Conservation (phyloP, 2,797 vertebrate genomes). For the Sparidentex hasta region DNA sequence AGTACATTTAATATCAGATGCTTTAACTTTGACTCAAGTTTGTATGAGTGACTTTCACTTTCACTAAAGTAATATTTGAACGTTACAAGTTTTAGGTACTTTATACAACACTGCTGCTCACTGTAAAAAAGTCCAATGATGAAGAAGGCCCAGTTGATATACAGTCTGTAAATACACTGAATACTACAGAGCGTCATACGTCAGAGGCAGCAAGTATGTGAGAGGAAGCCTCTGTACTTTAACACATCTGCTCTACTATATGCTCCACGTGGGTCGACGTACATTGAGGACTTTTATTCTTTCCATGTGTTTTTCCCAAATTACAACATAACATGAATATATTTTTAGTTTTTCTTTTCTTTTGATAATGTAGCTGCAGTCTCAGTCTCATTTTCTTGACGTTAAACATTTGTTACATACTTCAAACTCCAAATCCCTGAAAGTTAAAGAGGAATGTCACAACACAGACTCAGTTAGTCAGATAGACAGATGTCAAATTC, state of each 20-base stretch:
- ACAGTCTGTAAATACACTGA: neutral
- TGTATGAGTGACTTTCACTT: too few relatives aligned
- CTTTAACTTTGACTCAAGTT: too few relatives aligned
- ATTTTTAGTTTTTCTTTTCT: neutral
- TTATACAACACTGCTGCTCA: neutral
- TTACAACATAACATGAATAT: neutral
- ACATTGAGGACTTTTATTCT: neutral
- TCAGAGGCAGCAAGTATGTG: constrained; percentile 49
- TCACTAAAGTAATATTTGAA: too few relatives aligned
- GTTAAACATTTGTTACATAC: neutral
- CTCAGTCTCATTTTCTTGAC: neutral
- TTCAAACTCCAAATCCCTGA: neutral
- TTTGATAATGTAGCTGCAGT: neutral
- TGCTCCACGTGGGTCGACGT: constrained; percentile 1
- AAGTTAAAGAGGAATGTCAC: constrained; percentile 26
- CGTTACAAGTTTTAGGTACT: too few relatives aligned
- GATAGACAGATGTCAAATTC: constrained; percentile 24
- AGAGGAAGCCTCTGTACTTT: constrained; percentile 44
- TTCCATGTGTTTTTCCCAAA: neutral
- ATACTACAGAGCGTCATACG: neutral
- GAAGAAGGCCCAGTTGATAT: neutral
- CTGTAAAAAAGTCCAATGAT: neutral
- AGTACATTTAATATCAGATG: too few relatives aligned
- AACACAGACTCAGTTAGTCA: constrained; percentile 29
- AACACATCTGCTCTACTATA: constrained; percentile 37